Conservation (phyloP, 2,797 vertebrate genomes). For the Galaxias olidus region DNA sequence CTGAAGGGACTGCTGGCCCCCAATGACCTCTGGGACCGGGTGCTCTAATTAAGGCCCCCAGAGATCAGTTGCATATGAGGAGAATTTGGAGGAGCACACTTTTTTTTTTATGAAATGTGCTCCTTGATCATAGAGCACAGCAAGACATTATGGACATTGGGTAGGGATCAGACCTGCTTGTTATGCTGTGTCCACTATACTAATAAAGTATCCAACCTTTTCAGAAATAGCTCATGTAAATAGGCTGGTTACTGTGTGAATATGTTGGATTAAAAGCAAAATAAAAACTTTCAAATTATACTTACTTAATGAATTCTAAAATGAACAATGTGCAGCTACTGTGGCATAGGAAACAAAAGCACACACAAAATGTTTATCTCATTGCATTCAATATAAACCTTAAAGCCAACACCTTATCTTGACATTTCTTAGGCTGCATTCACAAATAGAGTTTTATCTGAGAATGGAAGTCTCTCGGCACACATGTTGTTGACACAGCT, state of each 20-base stretch:
- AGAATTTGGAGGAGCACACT: neutral
- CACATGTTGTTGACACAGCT: constrained; percentile 69
- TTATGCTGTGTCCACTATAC: no score
- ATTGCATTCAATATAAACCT: no score
- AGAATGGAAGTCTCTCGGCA: constrained; percentile 15
- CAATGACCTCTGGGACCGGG: constrained; percentile 26
- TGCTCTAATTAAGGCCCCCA: constrained; percentile 29
- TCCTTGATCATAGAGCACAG: constrained; percentile 17
- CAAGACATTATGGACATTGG: constrained; percentile 16
- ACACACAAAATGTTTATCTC: no score
- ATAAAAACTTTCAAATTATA: no score
- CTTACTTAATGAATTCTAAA: no score
- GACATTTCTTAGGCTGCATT: neutral
- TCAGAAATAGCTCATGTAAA: no score
- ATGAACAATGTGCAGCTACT: no score
- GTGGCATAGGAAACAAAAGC: no score
- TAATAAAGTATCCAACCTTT: no score
- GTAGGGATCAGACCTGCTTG: constrained; percentile 5
- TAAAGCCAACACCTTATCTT: no score
- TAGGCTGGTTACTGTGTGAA: no score
- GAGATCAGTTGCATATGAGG: constrained; percentile 45
- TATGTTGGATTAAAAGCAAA: no score
- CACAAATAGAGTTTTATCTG: constrained; percentile 21
- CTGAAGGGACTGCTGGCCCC: constrained; percentile 24
- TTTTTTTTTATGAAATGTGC: constrained; percentile 30